Conservation (phyloP, 2,113 vertebrate genomes). For the Eonycteris spelaea region DNA sequence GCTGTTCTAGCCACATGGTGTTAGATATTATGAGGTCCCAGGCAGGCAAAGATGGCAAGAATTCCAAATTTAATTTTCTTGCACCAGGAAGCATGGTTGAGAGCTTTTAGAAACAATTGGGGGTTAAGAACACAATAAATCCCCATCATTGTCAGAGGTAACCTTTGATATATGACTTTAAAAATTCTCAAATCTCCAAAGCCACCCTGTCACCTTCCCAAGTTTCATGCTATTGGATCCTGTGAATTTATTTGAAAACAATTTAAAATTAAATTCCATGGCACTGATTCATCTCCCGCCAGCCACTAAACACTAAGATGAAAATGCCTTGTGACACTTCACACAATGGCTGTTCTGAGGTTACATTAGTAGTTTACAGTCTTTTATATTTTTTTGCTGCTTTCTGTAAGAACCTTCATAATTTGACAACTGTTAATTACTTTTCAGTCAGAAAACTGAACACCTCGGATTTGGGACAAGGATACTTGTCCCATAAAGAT, state of each 20-base stretch:
- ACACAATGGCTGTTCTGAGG: conserved; percentile 54
- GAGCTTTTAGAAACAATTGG: conserved; percentile 24
- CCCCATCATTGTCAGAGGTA: neutral
- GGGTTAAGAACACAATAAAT: conserved; percentile 11
- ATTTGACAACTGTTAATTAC: neutral
- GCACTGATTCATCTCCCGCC: conserved; percentile 56
- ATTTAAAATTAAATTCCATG: conserved; percentile 68
- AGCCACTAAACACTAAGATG: conserved; percentile 65
- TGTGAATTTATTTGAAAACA: conserved; percentile 60
- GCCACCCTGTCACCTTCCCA: conserved; percentile 54
- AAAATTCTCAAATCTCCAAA: conserved; percentile 34
- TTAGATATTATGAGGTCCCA: conserved; percentile 18
- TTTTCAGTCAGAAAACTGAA: neutral
- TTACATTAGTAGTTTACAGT: neutral
- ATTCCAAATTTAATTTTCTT: conserved; percentile 44
- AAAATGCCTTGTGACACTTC: conserved; percentile 59
- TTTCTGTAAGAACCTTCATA: neutral
- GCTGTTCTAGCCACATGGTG: conserved; percentile 25
- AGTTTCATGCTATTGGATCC: conserved; percentile 11
- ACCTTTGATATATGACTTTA: conserved; percentile 36
- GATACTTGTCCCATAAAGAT: neutral
- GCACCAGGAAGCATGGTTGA: neutral
- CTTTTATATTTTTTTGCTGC: conserved; percentile 2
- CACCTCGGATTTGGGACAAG: neutral
- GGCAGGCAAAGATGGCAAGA: conserved; percentile 11